These are phyloP conservation scores for Brenthis hecate DNA, from an alignment of 2,888 invertebrate species.

Conservation along the genomic window DNA sequence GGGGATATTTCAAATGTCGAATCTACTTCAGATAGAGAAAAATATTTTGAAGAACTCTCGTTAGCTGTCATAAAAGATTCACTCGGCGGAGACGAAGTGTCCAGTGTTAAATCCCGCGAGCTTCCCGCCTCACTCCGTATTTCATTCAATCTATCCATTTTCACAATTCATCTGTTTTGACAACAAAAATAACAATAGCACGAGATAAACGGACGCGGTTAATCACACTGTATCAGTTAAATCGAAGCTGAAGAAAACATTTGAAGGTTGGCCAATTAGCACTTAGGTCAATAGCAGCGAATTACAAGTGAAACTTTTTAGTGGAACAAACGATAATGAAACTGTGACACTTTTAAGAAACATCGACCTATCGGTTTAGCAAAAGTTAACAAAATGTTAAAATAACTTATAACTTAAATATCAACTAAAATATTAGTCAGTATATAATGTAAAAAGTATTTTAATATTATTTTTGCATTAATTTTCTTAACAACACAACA, in stretches of 20 bases:
- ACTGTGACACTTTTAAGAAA: slow-evolving; percentile 73
- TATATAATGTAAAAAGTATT: slow-evolving; percentile 38
- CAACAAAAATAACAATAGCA: slow-evolving; percentile 42
- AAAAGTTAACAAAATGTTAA: slow-evolving; percentile 38
- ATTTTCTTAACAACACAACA: slow-evolving; percentile 76
- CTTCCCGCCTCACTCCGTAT: slow-evolving; percentile 68
- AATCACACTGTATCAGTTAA: slow-evolving; percentile 45
- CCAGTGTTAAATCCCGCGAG: slow-evolving; percentile 67
- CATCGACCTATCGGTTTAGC: slow-evolving; percentile 43
- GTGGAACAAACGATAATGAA: slow-evolving; percentile 72
- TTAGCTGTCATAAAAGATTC: slow-evolving; percentile 74
- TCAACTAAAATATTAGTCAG: slow-evolving; percentile 37
- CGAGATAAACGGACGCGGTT: slow-evolving; percentile 38
- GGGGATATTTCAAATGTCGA: slow-evolving; percentile 66
- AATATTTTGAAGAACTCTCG: slow-evolving; percentile 72
- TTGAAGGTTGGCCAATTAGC: slow-evolving; percentile 70
- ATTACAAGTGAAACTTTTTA: slow-evolving; percentile 73
- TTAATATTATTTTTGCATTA: slow-evolving; percentile 54
- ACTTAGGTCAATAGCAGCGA: slow-evolving; percentile 77
- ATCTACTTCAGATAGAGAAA: slow-evolving; percentile 72
- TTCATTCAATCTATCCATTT: slow-evolving; percentile 77
- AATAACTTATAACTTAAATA: slow-evolving; percentile 44
- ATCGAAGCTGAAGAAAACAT: slow-evolving; percentile 63
- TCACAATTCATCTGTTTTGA: slow-evolving; percentile 75
- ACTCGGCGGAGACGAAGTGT: slow-evolving; percentile 65